Conservation (phyloP, 1,140 invertebrate species). For the Trichoplusia ni region DNA sequence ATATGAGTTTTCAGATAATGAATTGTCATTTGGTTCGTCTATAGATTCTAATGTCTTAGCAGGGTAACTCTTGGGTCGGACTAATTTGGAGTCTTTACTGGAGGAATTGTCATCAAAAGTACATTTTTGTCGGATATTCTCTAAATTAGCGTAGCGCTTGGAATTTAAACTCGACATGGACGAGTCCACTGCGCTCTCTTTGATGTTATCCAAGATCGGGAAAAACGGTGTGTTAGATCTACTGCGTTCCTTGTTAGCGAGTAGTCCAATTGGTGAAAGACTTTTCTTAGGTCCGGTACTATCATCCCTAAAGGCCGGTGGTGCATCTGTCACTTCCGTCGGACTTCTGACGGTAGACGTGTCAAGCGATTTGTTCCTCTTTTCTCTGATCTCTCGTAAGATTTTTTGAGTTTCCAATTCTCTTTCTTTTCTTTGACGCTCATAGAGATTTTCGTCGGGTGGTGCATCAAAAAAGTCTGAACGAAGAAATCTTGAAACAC, state of each 20-base stretch:
- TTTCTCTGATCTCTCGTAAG: constrained; percentile 84
- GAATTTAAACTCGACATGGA: constrained; percentile 4
- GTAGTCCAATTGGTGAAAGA: constrained; percentile 65
- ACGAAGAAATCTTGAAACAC: constrained; percentile 87
- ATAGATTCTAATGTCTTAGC: constrained; percentile 66
- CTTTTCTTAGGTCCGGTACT: constrained; percentile 56
- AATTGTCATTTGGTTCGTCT: constrained; percentile 53
- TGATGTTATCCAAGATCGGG: constrained; percentile 78
- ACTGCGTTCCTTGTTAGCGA: constrained; percentile 69
- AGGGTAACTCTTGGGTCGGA: constrained; percentile 76
- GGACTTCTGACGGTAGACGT: constrained; percentile 51
- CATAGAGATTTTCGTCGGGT: constrained; percentile 85
- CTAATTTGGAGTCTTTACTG: constrained; percentile 62
- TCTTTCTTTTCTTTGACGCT: constrained; percentile 86
- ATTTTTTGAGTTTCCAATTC: constrained; percentile 85
- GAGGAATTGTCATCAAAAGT: constrained; percentile 32
- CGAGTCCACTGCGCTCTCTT: constrained; percentile 57
- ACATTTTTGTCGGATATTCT: constrained; percentile 36
- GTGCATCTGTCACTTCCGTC: constrained; percentile 43
- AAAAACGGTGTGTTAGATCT: constrained; percentile 78
- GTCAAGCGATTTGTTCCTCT: constrained; percentile 76
- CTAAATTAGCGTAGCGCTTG: constrained; percentile 16
- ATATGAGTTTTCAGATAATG: constrained; percentile 36
- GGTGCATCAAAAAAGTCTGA: constrained; percentile 90
- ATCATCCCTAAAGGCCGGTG: constrained; percentile 53